Evolutionary conservation across 1,140 invertebrate species (phyloP).

Genomic region (Trigoniulus corallinus): DNA sequence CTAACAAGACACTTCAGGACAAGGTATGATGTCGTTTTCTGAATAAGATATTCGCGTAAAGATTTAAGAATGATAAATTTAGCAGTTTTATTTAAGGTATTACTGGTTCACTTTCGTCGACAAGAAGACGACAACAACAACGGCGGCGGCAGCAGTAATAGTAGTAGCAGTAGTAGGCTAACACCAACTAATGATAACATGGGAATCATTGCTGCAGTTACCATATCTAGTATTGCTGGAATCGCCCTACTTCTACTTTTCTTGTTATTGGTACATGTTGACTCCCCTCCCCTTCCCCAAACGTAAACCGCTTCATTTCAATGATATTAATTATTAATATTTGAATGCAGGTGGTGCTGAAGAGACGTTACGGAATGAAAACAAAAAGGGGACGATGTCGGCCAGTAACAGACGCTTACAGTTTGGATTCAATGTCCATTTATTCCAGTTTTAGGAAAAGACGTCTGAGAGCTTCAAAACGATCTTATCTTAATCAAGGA

Average conservation of each 20-base stretch:
- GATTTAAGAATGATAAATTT: background rate
- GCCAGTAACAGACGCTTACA: slow-evolving; percentile 49
- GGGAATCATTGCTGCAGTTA: background rate
- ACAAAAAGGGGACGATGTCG: background rate
- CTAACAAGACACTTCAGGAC: background rate
- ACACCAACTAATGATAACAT: background rate
- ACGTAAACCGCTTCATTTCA: background rate
- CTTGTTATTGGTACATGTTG: background rate
- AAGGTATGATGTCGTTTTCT: background rate
- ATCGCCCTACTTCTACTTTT: background rate
- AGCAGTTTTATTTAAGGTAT: background rate
- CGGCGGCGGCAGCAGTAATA: background rate
- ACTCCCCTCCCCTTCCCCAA: too few relatives aligned
- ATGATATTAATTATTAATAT: background rate
- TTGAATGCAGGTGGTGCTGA: background rate
- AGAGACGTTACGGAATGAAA: background rate
- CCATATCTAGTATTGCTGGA: slow-evolving; percentile 2
- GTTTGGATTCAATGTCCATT: slow-evolving; percentile 70
- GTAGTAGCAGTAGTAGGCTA: background rate
- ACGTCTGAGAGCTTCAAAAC: slow-evolving; percentile 49
- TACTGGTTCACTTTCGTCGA: background rate
- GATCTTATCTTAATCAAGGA: slow-evolving; percentile 78
- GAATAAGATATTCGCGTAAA: background rate
- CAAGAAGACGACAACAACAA: background rate
- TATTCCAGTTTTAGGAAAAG: slow-evolving; percentile 46